Conservation (phyloP, 2,888 invertebrate genomes). For the Hoplodrina ambigua region DNA sequence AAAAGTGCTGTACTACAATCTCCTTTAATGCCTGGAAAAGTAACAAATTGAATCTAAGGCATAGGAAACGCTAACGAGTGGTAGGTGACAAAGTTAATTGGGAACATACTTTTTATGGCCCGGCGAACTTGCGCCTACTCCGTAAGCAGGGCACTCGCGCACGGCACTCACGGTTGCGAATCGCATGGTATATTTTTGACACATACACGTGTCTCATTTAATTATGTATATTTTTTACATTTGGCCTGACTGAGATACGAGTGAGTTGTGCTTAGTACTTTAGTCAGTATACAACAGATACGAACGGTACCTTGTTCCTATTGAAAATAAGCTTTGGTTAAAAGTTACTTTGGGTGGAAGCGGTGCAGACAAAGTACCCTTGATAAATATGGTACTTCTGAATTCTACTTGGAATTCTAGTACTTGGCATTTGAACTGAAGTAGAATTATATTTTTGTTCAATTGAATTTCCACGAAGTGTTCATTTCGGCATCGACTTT, state of each 20-base stretch:
- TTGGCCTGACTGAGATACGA: constrained; percentile 14
- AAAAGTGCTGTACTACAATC: constrained; percentile 57
- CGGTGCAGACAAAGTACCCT: too few species aligned
- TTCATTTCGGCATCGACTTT: neutral
- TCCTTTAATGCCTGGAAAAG: constrained; percentile 52
- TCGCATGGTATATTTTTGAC: constrained; percentile 15
- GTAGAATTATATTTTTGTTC: too few species aligned
- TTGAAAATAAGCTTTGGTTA: neutral
- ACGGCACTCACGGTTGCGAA: neutral
- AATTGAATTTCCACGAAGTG: too few species aligned
- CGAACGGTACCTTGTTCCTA: neutral
- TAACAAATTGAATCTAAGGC: constrained; percentile 44
- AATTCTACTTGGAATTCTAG: too few species aligned
- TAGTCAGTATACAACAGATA: neutral
- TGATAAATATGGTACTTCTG: too few species aligned
- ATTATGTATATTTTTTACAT: constrained; percentile 35
- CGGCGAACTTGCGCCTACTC: constrained; percentile 10
- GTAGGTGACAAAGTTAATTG: constrained; percentile 39
- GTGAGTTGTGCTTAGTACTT: neutral
- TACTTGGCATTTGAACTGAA: neutral
- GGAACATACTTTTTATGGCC: constrained; percentile 26
- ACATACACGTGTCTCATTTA: constrained; percentile 14
- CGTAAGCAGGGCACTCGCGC: constrained; percentile 21
- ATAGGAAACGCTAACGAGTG: constrained; percentile 31
- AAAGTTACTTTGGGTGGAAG: too few species aligned